Conservation (phyloP, 2,113 vertebrate genomes). For the Alligator mississippiensis region DNA sequence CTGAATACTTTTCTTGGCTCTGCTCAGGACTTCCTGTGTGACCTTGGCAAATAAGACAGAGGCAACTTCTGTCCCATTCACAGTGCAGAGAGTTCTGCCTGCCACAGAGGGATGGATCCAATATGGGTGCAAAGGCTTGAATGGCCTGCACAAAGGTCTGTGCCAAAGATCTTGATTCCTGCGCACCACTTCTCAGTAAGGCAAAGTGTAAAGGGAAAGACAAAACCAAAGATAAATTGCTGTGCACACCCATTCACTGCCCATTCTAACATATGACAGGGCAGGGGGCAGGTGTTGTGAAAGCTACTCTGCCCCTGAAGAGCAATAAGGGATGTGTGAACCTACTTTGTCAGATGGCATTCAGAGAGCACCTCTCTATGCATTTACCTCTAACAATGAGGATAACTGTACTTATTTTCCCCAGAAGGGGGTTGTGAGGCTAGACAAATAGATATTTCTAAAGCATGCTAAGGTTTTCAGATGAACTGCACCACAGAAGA, state of each 20-base stretch:
- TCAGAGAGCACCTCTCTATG: neutral
- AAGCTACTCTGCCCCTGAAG: neutral
- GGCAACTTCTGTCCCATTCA: neutral
- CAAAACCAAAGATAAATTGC: rapidly evolving
- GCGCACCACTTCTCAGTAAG: neutral
- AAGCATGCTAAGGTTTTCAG: conserved; percentile 13
- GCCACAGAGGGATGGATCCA: neutral
- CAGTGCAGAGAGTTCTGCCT: neutral
- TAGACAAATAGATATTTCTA: conserved; percentile 25
- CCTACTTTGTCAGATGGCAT: neutral
- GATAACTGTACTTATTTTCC: rapidly evolving
- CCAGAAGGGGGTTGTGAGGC: neutral
- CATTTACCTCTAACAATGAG: neutral
- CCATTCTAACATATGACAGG: neutral
- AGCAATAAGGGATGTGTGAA: neutral
- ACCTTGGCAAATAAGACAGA: neutral
- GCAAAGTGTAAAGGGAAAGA: neutral
- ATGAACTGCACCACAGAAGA: neutral
- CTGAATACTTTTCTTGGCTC: neutral
- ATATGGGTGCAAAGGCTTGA: rapidly evolving
- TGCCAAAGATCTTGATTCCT: neutral
- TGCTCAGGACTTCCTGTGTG: neutral
- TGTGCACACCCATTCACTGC: neutral
- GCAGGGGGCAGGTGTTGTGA: neutral
- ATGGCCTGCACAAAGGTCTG: neutral